Base-by-base conservation (phyloP, 1,140 invertebrate genomes). In the Bombus superbus region DNA sequence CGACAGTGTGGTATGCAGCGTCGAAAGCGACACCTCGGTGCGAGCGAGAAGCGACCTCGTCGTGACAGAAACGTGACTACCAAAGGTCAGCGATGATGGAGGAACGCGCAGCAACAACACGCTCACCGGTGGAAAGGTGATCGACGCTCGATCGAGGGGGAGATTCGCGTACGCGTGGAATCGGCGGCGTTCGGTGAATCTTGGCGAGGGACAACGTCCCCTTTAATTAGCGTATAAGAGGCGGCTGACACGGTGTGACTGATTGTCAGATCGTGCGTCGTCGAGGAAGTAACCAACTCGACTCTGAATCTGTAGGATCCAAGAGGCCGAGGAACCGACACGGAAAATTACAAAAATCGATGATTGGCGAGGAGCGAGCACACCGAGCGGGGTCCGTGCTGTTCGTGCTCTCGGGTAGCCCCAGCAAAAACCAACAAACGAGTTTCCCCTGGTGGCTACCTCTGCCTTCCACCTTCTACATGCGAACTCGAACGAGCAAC, bases 391-490 rank as follows among this genome's bases (percentile, higher is more conserved):
- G 75, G 71, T 81, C 72, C 69, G 64, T 78, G 81, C 81, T 86
- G 69, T 38, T 25, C 69, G 74, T 66, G 42, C 76, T 89, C 79
- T 87, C 76, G 88, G 85, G 87, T 89, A 89, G 83, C 64, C 76
- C 77, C 74, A 75, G 81, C 91, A 93, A 94, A 94, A 93, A 93
- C 88, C 86, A 91, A 92, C 89, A 93, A 93, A 93, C 92, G 92
- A 93, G 93, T 93, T 93, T 89, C 71, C 78, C 83, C 81, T 87
- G 88, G 81, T 83, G 81, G 44, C 85, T 87, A 78, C 83, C 80
- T 85, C 81, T 86, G 83, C 72, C 85, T 82, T 80, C 84, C 47
- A 69, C 86, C 75, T 75, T 53, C 81, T 62, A 71, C 42, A 68
- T 64, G 25, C 38, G 62, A 40, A 40, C 38, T 78, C 72, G 75